phyloP scores from a whole-genome alignment of 2,797 vertebrate genomes.

The Loris lydekkerianus region DNA sequence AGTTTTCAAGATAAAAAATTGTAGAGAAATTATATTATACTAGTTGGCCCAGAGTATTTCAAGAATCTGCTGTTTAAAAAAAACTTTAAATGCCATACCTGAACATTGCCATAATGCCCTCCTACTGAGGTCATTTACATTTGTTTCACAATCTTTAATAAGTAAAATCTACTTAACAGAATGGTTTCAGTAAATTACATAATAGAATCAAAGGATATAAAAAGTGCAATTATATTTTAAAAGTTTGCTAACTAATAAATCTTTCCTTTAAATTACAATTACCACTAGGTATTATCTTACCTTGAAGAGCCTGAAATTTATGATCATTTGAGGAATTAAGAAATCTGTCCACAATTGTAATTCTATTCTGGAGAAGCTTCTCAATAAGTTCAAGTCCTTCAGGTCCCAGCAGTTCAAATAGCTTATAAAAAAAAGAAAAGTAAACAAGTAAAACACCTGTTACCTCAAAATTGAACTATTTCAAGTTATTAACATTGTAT shows the following conservation, averaged over 20 bases:
- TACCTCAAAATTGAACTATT: conserved; percentile 47
- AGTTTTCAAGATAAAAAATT: conserved; percentile 38
- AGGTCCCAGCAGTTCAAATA: conserved; percentile 96
- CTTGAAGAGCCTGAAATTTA: conserved; percentile 90
- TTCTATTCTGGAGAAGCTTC: conserved; percentile 94
- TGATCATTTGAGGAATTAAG: conserved; percentile 90
- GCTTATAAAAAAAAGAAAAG: conserved; percentile 85
- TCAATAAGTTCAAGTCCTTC: conserved; percentile 98
- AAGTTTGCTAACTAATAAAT: conserved; percentile 24
- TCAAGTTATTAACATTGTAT: conserved; percentile 15
- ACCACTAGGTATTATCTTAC: conserved; percentile 87
- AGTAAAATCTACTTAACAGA: conserved; percentile 34
- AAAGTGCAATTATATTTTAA: conserved; percentile 58
- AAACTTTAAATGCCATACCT: not conserved
- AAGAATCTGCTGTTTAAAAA: not conserved
- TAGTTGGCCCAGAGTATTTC: not conserved
- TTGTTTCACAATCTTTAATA: conserved; percentile 19
- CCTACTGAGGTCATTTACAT: not conserved
- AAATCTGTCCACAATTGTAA: conserved; percentile 92
- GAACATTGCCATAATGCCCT: not conserved
- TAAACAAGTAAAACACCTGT: not conserved
- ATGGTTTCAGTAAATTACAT: not conserved
- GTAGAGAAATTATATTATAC: not conserved
- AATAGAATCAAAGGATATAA: conserved; percentile 32
- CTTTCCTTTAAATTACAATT: conserved; percentile 54